Conservation (phyloP, 1,140 invertebrate species). For the Philaenus spumarius region DNA sequence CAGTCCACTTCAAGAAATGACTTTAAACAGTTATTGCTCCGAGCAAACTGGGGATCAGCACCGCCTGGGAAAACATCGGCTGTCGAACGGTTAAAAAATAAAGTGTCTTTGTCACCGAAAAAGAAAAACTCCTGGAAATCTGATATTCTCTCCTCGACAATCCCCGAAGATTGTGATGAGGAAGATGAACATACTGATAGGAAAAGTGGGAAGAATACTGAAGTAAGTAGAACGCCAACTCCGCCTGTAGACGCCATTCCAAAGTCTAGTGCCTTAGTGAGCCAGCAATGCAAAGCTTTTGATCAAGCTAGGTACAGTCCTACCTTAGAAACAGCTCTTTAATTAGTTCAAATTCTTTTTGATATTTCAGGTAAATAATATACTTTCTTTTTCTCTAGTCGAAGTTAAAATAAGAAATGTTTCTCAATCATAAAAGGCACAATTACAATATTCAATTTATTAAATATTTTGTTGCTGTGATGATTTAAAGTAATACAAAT, state of each 20-base stretch:
- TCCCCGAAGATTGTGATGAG: slow-evolving; percentile 72
- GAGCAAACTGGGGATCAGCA: slow-evolving; percentile 34
- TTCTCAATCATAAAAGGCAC: not conserved
- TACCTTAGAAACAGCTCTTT: slow-evolving; percentile 26
- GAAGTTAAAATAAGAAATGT: no score
- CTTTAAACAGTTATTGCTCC: slow-evolving; percentile 71
- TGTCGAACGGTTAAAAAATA: slow-evolving; percentile 59
- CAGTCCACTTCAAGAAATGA: slow-evolving; percentile 44
- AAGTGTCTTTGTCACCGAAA: slow-evolving; percentile 43
- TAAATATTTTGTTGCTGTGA: not conserved
- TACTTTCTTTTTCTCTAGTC: not conserved
- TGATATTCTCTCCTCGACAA: slow-evolving; percentile 75
- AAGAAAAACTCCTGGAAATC: slow-evolving; percentile 58
- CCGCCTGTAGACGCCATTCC: not conserved
- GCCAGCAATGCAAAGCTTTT: slow-evolving; percentile 22
- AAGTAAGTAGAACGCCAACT: not conserved
- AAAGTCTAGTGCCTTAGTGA: slow-evolving; percentile 23
- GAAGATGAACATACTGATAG: slow-evolving; percentile 43
- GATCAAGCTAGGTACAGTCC: slow-evolving; percentile 16
- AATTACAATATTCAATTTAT: not conserved
- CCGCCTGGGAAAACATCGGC: slow-evolving; percentile 57
- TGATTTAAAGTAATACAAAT: not conserved
- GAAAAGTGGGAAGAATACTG: slow-evolving; percentile 1
- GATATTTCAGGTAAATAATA: not conserved
- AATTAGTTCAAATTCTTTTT: not conserved